These are phyloP conservation scores for Scortum barcoo DNA, from an alignment of 2,113 vertebrate species.

Conservation along the genomic window DNA sequence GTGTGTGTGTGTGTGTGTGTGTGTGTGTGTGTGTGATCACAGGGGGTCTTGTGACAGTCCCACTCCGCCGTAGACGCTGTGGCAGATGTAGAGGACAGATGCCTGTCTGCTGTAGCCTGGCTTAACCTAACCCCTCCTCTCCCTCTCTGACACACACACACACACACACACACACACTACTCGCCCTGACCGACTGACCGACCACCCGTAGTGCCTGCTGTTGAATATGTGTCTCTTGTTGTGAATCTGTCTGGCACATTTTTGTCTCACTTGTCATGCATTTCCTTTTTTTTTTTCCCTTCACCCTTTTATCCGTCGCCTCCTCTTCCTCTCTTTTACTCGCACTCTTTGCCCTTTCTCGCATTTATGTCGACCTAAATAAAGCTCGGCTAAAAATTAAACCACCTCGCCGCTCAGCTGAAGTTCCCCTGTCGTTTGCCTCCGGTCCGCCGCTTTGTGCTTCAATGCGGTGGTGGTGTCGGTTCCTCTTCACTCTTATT, in stretches of 20 bases:
- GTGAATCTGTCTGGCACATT: constrained; percentile 47
- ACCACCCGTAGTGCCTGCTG: constrained; percentile 34
- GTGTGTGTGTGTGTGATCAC: constrained; percentile 11
- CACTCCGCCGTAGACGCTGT: constrained; percentile 58
- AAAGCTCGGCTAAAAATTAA: background rate
- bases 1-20: constrained; percentile 24
- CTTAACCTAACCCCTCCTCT: constrained; percentile 32
- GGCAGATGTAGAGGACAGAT: constrained; percentile 77
- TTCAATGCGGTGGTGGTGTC: background rate
- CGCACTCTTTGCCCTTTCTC: background rate
- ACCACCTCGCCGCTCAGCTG: background rate
- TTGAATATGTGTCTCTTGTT: constrained; percentile 39
- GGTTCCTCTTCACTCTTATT: background rate
- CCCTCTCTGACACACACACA: constrained; percentile 39
- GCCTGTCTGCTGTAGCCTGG: constrained; percentile 69
- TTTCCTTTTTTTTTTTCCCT: background rate
- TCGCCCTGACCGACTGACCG: background rate
- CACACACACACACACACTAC: constrained; percentile 24
- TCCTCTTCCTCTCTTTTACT: background rate
- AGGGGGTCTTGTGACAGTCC: constrained; percentile 46
- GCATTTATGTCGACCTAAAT: background rate
- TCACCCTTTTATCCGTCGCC: background rate
- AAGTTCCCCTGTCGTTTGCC: background rate
- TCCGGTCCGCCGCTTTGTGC: background rate
- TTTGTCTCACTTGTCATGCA: constrained; percentile 19